Base-by-base conservation (phyloP, 1,140 invertebrate genomes). In the Polypedilum pembai region DNA sequence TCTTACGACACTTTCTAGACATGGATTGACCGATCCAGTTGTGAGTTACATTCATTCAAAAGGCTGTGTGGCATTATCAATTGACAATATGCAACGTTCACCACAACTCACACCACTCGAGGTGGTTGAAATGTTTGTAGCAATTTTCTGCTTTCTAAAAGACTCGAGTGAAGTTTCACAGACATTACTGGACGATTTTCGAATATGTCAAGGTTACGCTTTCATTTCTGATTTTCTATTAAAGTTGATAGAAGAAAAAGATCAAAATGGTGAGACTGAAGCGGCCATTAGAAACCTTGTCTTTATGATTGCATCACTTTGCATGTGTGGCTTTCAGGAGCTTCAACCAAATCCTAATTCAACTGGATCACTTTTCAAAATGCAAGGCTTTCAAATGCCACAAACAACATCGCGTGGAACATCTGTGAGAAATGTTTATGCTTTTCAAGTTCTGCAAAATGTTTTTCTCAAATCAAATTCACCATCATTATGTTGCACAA, bases 141-240 rank as follows among this genome's bases (percentile, higher is more conserved):
- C 95, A 12, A 91, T 98, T 40, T 98, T 99, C 84, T 98, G 96
- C 85, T 97, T 99, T 83, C 86, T 99, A 73, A 98, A 98, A 86
- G 96, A 98, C 82, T 98, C 96, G n/a, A 95, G 95, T 84, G 95
- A 97, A 83, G 92, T 97, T 74, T 96, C 95, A 75, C 94, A 96
- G 83, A 89, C 91, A 77, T 85, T 99, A 76, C 82, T 99, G 76
- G 97, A 99, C 82, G 97, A 99, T 84, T 99, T 99, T 85, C 88
- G 92, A 76, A 88, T 92, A 75, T 94, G 93, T 79, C 94, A 98
- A 81, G 97, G 97, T 76, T 99, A 98, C 84, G 86, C 91, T 73
- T 98, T 98, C 83, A 85, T 99, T 74, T 94, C 93, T 40, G 95
- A 98, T 80, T 98, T 98, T 84, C 86, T 98, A 76, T 84, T 98